Evolutionary conservation across 2,797 vertebrate genomes (phyloP), one percentile per base, ranked within the genome.

Genomic region (Chelmon rostratus): DNA sequence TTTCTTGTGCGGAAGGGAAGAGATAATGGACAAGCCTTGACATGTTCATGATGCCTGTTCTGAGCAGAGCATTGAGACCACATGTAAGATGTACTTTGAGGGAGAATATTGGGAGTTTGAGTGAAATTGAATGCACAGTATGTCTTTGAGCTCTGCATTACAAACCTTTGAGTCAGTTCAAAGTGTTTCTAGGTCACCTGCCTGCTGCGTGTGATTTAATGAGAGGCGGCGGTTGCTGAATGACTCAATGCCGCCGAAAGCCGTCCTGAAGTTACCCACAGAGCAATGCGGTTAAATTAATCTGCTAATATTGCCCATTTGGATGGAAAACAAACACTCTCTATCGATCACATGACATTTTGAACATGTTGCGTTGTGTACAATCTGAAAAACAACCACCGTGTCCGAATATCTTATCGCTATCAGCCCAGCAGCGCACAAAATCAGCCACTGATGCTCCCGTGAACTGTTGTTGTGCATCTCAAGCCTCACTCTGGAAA

Each of bases 321-420:
- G 23, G 2, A 56, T n/a, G 28, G 28, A 2, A 61, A 52, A 58
- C 7, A 35, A 44, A 8, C 9, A 11, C 23, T 38, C 8, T 38
- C 0, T 19, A 6, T 25, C 15, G 7, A 50, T 57, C 56, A 46
- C 12, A n/a, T 47, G 50, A 31, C 44, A 49, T 62, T 57, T 47
- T 52, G 12, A 58, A 47, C 25, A 18, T 35, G n/a, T n/a, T n/a
- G n/a, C n/a, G n/a, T n/a, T n/a, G n/a, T n/a, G n/a, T n/a, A n/a
- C n/a, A n/a, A n/a, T n/a, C n/a, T 37, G 46, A 52, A 73, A 44
- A 83, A 66, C 76, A 85, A 67, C 10, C 52, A 33, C 21, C 2
- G 46, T 62, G 35, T 76, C 23, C 44, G 12, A 33, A 52, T 42
- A 65, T 79, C 73, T 89, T 81, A 85, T 89, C 79, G 11, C 50